Base-by-base conservation (phyloP, 2,113 vertebrate genomes). In the Mus pahari region DNA sequence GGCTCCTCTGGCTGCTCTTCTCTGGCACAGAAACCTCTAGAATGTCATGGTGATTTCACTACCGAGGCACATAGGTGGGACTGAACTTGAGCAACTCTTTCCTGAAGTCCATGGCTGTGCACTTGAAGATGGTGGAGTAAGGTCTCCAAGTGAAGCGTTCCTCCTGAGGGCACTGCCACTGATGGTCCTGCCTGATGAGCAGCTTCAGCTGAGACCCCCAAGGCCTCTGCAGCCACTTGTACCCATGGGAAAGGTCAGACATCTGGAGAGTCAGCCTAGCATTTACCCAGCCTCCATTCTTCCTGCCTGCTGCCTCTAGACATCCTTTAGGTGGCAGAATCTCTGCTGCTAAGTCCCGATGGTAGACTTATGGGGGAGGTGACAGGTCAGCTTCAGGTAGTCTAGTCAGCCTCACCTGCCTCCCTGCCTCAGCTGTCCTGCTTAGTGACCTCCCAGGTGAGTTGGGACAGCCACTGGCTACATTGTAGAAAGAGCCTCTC, bases 31-130 rank as follows among this genome's bases (percentile, higher is more conserved):
- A 39, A 33, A 12, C 5, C 55, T 22, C 2, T 9, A 31, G 39
- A 22, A 19, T 0, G 0, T 12, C 20, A 17, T 22, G 5, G 9
- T 7, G 42, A 14, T 1, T 0, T 78, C 10, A 1, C 22, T 39
- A 12, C 36, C 71, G 33, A 3, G 24, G 62, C 13, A 8, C 4
- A 4, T 4, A 17, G 4, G 3, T 13, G 8, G 77, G 28, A 42
- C 11, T 17, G 0, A 55, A 48, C 22, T n/a, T 71, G 3, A 31
- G 87, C 31, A 0, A 4, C 16, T 20, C 28, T 92, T 55, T 28
- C 36, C 7, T 4, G 16, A 33, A 13, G 31, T 20, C 7, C 16
- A 5, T 42, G 9, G 14, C 11, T 16, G 10, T 1, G n/a, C 4
- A 5, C 1, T 11, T 7, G 71, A 14, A 33, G 55, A 36, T n/a